Percentiles rank a stretch among this genome's conserved stretches.
Conservation (phyloP, 2,888 invertebrate genomes). For the Mythimna pallens region DNA sequence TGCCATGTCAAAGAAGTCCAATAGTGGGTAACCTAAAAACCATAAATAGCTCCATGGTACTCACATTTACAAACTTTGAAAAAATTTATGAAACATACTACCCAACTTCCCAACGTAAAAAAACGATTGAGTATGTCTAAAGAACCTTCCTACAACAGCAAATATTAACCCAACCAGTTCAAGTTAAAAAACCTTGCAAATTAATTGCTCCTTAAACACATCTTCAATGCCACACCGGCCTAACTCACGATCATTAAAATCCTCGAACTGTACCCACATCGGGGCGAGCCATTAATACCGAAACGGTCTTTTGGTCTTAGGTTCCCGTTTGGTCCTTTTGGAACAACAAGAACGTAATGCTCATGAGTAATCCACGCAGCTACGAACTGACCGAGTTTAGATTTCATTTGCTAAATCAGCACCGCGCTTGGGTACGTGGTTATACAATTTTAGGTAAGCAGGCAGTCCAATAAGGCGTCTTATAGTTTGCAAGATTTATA, state of each 20-base stretch:
- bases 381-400: conserved; percentile 65
- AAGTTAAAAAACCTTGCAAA: not conserved
- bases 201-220: conserved; percentile 10
- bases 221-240: not conserved
- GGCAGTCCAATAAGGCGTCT: not conserved
- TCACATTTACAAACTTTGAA: too few species aligned
- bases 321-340: conserved; percentile 53
- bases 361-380: conserved; percentile 61
- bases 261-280: conserved; percentile 43
- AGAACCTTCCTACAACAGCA: not conserved
- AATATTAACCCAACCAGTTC: not conserved
- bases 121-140: not conserved
- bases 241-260: conserved; percentile 38
- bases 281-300: conserved; percentile 55
- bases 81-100: too few species aligned
- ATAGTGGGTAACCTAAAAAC: too few species aligned
- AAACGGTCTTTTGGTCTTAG: conserved; percentile 60
- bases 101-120: too few species aligned
- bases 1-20: too few species aligned
- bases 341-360: conserved; percentile 56
- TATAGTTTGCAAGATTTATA: conserved; percentile 20
- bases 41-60: too few species aligned
- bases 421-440: conserved; percentile 34
- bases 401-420: conserved; percentile 67
- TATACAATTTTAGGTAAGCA: conserved; percentile 46